These are phyloP conservation scores for Aphyosemion australe DNA, from an alignment of 2,113 vertebrate genomes.

Conservation along the genomic window DNA sequence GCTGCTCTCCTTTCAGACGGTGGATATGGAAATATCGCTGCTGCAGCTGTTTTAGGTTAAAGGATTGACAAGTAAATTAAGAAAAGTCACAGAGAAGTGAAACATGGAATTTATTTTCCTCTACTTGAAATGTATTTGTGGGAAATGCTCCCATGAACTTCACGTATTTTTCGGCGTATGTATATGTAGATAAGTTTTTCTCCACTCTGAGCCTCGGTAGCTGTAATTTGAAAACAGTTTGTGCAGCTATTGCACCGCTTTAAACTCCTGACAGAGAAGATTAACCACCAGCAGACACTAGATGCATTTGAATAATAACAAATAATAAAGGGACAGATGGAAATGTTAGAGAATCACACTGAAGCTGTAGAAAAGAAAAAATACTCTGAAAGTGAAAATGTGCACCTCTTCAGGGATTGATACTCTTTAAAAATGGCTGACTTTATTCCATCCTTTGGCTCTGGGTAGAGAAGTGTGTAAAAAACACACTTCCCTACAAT, in stretches of 20 bases:
- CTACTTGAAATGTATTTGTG: slow-evolving; percentile 72
- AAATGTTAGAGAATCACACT: neutral
- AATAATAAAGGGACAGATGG: too few relatives aligned
- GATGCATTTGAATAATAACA: slow-evolving; percentile 19
- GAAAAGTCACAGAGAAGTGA: slow-evolving; percentile 55
- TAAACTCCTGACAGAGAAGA: slow-evolving; percentile 29
- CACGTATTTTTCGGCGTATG: slow-evolving; percentile 43
- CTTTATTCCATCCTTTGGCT: too few relatives aligned
- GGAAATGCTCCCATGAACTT: slow-evolving; percentile 39
- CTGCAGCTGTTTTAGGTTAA: slow-evolving; percentile 66
- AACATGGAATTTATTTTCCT: slow-evolving; percentile 55
- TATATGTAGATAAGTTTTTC: slow-evolving; percentile 65
- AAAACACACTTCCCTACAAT: too few relatives aligned
- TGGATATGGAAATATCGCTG: slow-evolving; percentile 59
- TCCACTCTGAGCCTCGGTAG: slow-evolving; percentile 25
- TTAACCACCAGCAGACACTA: slow-evolving; percentile 46
- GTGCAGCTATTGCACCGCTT: slow-evolving; percentile 23
- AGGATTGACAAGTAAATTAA: slow-evolving; percentile 65
- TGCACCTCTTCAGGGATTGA: too few relatives aligned
- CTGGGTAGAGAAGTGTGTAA: too few relatives aligned
- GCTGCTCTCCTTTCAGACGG: slow-evolving; percentile 64
- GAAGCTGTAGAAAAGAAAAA: neutral
- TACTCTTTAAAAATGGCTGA: too few relatives aligned
- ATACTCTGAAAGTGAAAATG: neutral
- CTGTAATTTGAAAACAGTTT: slow-evolving; percentile 60